Evolutionary conservation across 2,888 invertebrate genomes (phyloP).

Genomic region (Drosophila bunnanda): DNA sequence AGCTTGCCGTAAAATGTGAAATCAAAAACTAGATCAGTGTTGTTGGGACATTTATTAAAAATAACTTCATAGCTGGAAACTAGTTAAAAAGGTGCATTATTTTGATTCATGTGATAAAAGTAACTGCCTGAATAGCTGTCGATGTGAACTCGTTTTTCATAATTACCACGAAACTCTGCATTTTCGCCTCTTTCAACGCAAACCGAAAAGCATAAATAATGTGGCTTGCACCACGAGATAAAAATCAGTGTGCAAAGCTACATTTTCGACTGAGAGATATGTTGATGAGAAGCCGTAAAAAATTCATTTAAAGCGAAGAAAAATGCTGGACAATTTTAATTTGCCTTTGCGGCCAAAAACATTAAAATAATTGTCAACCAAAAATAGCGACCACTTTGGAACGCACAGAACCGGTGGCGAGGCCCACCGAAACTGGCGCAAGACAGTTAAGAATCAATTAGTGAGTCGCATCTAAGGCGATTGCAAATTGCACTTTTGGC

Average conservation of each 20-base stretch:
- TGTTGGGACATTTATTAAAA: conserved; percentile 10
- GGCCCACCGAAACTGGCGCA: conserved; percentile 36
- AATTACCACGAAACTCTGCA: conserved; percentile 10
- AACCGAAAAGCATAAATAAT: conserved; percentile 7
- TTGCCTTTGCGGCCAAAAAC: conserved; percentile 32
- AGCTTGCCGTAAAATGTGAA: conserved; percentile 4
- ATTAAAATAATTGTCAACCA: conserved; percentile 24
- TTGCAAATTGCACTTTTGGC: conserved; percentile 61
- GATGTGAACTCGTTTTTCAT: conserved; percentile 30
- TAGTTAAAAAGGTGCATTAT: conserved; percentile 3
- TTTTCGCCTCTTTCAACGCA: conserved; percentile 3
- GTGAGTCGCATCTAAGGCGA: conserved; percentile 58
- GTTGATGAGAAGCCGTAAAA: conserved; percentile 23
- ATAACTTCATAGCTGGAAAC: conserved; percentile 5
- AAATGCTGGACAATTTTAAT: conserved; percentile 19
- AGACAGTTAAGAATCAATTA: conserved; percentile 74
- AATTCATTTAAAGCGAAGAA: background rate
- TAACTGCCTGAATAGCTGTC: conserved; percentile 9
- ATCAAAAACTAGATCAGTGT: conserved; percentile 11
- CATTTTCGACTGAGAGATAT: conserved; percentile 10
- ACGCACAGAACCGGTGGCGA: conserved; percentile 40
- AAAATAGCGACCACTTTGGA: conserved; percentile 20
- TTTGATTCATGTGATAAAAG: background rate
- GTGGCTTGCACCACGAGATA: conserved; percentile 1
- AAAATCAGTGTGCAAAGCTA: conserved; percentile 5